Base-by-base conservation (phyloP, 2,797 vertebrate genomes). In the Lycodopsis pacificus region DNA sequence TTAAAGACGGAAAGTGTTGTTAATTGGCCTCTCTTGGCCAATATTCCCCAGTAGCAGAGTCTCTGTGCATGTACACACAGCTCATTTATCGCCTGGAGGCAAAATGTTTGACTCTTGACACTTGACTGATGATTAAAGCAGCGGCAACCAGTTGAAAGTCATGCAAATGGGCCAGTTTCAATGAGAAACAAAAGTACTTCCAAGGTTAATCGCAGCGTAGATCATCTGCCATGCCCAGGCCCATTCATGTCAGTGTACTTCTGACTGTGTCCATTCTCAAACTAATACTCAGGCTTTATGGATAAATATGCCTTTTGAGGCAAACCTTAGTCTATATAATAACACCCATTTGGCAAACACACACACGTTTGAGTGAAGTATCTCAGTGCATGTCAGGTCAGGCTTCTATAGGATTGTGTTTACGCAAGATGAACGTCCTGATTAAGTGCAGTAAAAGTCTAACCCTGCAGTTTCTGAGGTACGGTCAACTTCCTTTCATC, bases 331-430 rank as follows among this genome's bases (percentile, higher is more conserved):
- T 82, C 63, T 68, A 61, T 71, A 57, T 71, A 72, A 72, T 78
- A 78, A 78, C 83, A 81, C 66, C 49, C 77, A 73, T 75, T 83
- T 80, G 67, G 73, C 74, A 83, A 85, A 86, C 75, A 81, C 54
- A 70, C 63, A 66, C 34, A 57, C 12, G 20, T 62, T 27, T 42
- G 22, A 76, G 71, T 57, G 65, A 48, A 57, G 38, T 49, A 69
- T 75, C 27, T 76, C 38, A 86, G 80, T 78, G 76, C 83, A 86
- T 46, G 65, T 83, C 53, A 67, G 87, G 70, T 86, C 82, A 82
- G 77, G 73, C 59, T 76, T 73, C 75, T 48, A 63, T 75, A 67
- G 49, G 19, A 66, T 76, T 58, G 56, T 83, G 83, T 90, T 82
- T 73, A 83, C 77, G 49, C 65, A 78, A 75, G 71, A 73, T 85